Evolutionary conservation across 2,113 vertebrate genomes (phyloP).

Genomic region (Lophochroa leadbeateri): DNA sequence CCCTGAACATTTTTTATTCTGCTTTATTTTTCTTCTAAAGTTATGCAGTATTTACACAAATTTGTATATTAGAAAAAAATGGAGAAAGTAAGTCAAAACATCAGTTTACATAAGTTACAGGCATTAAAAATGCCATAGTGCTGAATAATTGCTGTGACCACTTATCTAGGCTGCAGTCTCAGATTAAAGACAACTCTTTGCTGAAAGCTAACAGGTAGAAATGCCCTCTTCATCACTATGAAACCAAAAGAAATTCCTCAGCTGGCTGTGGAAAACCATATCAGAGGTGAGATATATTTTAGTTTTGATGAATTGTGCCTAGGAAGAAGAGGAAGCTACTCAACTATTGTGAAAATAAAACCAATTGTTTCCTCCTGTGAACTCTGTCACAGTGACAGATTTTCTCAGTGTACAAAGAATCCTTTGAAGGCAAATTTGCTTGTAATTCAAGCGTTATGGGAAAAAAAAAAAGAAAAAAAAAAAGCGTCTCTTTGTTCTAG

Average conservation of each 20-base stretch:
- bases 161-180: neutral
- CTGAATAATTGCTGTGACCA: neutral
- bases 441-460: neutral
- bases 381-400: neutral
- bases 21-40: neutral
- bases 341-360: constrained; percentile 9
- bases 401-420: neutral
- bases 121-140: neutral
- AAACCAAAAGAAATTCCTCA: neutral
- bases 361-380: neutral
- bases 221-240: neutral
- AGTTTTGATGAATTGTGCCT: neutral
- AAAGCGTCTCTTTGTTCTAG: neutral
- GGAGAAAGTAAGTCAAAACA: neutral
- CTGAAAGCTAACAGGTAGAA: neutral
- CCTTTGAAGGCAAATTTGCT: constrained; percentile 21
- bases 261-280: neutral
- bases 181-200: neutral
- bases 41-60: neutral
- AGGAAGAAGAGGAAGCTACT: neutral
- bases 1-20: neutral
- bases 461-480: neutral
- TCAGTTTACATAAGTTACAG: neutral
- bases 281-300: neutral
- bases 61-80: neutral